Evolutionary conservation across 2,888 invertebrate species (phyloP), one percentile per base, ranked within the genome.

Genomic region (Nesidiocoris tenuis): DNA sequence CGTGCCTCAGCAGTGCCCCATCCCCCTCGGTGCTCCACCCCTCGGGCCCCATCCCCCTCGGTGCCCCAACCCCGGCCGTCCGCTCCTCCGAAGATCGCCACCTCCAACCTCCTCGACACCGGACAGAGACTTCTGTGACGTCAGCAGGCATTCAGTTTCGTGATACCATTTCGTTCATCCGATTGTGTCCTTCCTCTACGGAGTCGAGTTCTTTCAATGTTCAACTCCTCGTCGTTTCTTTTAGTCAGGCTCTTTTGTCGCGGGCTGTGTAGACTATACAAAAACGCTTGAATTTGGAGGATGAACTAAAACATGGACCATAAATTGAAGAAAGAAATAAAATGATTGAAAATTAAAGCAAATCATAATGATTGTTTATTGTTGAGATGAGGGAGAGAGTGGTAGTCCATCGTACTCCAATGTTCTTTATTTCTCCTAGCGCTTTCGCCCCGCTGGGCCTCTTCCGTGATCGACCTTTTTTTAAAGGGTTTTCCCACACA

Each of bases 141-240:
- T 72, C 72, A 72, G 23, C 72, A 19, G 22, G 54, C 72, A 72
- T 72, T 72, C 72, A 61, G 72, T 54, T 39, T 12, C 12, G 39
- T 72, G 61, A 72, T 61, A 21, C 72, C 63, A 61, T 39, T 72
- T 72, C 72, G 72, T 72, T 72, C 72, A 72, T 72, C 25, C 72
- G 72, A 72, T 72, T 61, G 72, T n/a, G n/a, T 61, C 72, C 72
- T 7, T 23, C 55, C 61, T 70, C 67, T 55, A 55, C 17, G 17
- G 18, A 19, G 3, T 59, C 59, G 59, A 59, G 2, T 19, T 59
- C 59, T 9, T 12, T 9, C 17, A 59, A 19, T 59, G 17, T 16
- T 59, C 59, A 16, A 5, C 59, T 59, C n/a, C 59, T 59, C 59
- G 2, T 59, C 17, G 16, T 16, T 54, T 54, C 12, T 54, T 54